phyloP scores from a whole-genome alignment of 2,113 vertebrate species.

The Plestiodon gilberti region DNA sequence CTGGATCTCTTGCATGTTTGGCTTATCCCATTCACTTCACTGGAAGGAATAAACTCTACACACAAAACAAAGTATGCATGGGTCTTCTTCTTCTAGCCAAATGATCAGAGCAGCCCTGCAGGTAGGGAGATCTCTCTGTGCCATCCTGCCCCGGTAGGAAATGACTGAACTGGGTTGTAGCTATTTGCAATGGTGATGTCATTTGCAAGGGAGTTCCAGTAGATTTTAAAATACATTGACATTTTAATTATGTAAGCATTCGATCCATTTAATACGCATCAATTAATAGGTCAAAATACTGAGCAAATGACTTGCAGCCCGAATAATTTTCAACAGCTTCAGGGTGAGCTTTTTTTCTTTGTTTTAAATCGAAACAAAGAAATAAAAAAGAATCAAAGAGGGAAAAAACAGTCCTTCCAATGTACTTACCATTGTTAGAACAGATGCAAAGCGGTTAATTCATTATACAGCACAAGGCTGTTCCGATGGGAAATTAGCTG shows the following conservation, averaged over 20 bases:
- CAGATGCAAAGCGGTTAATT: constrained; percentile 34
- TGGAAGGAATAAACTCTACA: not conserved
- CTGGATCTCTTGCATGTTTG: not conserved
- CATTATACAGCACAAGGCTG: constrained; percentile 46
- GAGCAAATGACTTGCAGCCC: not conserved
- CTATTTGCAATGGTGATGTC: no score
- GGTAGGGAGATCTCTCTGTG: not conserved
- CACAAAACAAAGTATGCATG: not conserved
- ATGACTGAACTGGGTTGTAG: no score
- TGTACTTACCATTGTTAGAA: constrained; percentile 59
- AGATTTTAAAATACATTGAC: not conserved
- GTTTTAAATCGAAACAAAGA: constrained; percentile 8
- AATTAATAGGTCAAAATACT: not conserved
- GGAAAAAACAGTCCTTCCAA: constrained; percentile 57
- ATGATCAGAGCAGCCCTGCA: not conserved
- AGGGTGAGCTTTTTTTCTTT: not conserved
- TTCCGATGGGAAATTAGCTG: constrained; percentile 48
- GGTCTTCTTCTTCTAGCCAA: not conserved
- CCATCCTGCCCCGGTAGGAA: no score
- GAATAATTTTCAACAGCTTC: not conserved
- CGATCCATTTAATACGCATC: not conserved
- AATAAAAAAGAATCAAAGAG: constrained; percentile 45
- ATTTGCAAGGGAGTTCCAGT: not conserved
- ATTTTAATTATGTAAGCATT: not conserved
- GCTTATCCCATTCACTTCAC: not conserved